A percentile compares a stretch with the other conserved stretches of the same genome.
Conservation (phyloP, 2,113 vertebrate species). For the Pteropus alecto region DNA sequence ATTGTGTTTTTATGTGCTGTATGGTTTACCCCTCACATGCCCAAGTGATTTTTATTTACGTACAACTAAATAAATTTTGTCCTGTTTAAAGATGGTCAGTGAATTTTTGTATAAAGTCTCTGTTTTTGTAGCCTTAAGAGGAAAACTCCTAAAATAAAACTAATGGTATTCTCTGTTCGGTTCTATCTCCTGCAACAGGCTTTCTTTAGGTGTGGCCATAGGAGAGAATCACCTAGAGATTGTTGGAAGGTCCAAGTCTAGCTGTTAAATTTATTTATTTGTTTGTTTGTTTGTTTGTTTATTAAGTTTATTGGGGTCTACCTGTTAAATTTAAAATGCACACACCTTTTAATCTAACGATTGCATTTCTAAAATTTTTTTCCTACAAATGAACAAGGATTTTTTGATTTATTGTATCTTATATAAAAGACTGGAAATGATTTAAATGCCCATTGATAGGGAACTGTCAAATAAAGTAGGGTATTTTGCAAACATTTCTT, state of each 20-base stretch:
- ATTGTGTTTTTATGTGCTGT: constrained; percentile 33
- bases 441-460: neutral
- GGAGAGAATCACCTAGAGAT: neutral
- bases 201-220: neutral
- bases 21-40: constrained; percentile 34
- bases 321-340: neutral
- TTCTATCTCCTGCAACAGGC: neutral
- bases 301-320: no score
- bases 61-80: constrained; percentile 64
- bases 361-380: neutral
- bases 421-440: neutral
- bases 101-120: constrained; percentile 54
- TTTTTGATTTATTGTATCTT: neutral
- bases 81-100: constrained; percentile 59
- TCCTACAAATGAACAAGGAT: neutral
- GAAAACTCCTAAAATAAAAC: neutral
- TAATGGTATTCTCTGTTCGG: neutral
- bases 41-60: constrained; percentile 65
- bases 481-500: neutral
- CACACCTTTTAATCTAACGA: neutral
- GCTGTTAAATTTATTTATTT: neutral
- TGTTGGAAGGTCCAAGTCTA: neutral
- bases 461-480: neutral
- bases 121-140: neutral
- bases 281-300: no score